Percentiles rank a stretch among this genome's conserved stretches.
Conservation (phyloP, 2,888 invertebrate genomes). For the Drosophila affinis region DNA sequence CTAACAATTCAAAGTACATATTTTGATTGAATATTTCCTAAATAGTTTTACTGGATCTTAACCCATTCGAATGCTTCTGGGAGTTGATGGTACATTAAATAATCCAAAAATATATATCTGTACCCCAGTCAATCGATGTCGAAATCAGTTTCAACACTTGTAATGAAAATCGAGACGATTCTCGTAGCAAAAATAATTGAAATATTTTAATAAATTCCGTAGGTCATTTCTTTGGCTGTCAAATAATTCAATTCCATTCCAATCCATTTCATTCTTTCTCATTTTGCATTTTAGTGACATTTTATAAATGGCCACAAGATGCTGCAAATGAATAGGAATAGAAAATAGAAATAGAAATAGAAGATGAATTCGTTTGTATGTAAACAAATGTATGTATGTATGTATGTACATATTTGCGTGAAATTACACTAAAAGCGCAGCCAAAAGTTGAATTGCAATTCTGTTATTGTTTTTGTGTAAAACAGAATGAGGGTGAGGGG, state of each 20-base stretch:
- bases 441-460: conserved; percentile 29
- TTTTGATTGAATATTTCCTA: too few relatives aligned
- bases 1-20: too few relatives aligned
- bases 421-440: conserved; percentile 36
- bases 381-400: not conserved
- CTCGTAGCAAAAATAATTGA: not conserved
- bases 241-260: conserved; percentile 35
- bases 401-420: conserved; percentile 12
- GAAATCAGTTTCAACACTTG: too few relatives aligned
- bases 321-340: conserved; percentile 3
- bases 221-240: conserved; percentile 6
- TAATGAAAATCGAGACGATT: too few relatives aligned
- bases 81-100: too few relatives aligned
- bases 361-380: not conserved
- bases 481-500: not conserved
- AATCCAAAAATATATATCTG: too few relatives aligned
- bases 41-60: too few relatives aligned
- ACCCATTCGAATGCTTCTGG: too few relatives aligned
- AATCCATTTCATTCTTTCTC: conserved; percentile 2
- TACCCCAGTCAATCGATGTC: too few relatives aligned
- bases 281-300: conserved; percentile 24
- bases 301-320: conserved; percentile 35
- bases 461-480: conserved; percentile 24
- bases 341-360: too few relatives aligned
- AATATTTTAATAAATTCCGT: not conserved